A percentile compares a stretch with the other conserved stretches of the same genome.
Conservation (phyloP, 2,888 invertebrate genomes). For the Trachelus stipa region DNA sequence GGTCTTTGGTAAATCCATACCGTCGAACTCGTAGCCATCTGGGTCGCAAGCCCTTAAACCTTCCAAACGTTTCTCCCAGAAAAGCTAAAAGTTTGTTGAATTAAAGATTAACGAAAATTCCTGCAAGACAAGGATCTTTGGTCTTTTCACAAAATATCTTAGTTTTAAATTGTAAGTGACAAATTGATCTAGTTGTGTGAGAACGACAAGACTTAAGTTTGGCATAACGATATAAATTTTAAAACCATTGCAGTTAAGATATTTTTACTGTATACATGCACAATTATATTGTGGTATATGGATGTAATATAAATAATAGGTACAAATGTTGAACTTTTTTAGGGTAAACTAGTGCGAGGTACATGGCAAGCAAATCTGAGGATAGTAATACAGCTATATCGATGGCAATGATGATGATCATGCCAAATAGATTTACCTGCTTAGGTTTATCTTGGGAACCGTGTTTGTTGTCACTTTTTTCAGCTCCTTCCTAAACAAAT, state of each 20-base stretch:
- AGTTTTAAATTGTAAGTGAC: neutral
- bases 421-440: constrained; percentile 71
- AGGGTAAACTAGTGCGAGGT: neutral
- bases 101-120: neutral
- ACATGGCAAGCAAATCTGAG: neutral
- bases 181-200: neutral
- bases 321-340: neutral
- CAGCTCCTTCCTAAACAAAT: constrained; percentile 80
- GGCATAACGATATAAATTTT: neutral
- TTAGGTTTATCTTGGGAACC: constrained; percentile 93
- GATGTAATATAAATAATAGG: neutral
- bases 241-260: neutral
- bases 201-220: neutral
- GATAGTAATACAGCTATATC: constrained; percentile 5
- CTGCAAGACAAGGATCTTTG: neutral
- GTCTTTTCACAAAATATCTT: too few species aligned
- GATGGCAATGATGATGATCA: constrained; percentile 39
- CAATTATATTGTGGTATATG: neutral
- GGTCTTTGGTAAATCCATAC: constrained; percentile 86
- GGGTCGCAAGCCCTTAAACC: constrained; percentile 90
- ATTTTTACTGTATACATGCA: neutral
- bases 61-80: constrained; percentile 86
- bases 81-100: constrained; percentile 65
- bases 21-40: constrained; percentile 83
- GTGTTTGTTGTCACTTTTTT: constrained; percentile 89